A percentile compares a stretch with the other conserved stretches of the same genome.
Evolutionary conservation across 2,797 vertebrate genomes (phyloP).

Genomic region (Myiothlypis coronata): DNA sequence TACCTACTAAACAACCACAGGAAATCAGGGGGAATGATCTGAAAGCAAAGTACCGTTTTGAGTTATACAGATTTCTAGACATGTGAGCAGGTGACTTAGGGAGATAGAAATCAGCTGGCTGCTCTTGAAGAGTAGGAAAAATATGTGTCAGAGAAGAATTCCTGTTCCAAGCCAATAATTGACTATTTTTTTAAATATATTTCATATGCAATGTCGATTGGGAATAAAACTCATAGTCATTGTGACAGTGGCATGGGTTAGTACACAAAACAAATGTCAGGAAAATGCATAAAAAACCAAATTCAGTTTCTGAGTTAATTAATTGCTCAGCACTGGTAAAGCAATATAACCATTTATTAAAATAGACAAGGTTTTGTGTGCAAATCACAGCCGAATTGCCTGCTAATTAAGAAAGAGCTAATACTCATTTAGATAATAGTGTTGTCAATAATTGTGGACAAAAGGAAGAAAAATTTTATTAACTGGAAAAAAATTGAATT

Average conservation of each 20-base stretch:
- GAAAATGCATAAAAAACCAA: neutral
- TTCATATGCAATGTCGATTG: neutral
- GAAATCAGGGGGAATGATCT: neutral
- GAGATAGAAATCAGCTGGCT: neutral
- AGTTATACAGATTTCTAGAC: neutral
- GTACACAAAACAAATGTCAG: neutral
- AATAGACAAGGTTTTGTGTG: conserved; percentile 50
- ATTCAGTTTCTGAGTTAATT: conserved; percentile 11
- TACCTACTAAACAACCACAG: neutral
- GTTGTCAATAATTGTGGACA: conserved; percentile 50
- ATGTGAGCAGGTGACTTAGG: neutral
- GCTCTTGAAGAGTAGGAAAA: neutral
- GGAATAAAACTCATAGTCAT: neutral
- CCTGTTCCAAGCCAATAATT: neutral
- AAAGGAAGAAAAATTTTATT: conserved; percentile 53
- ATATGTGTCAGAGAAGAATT: neutral
- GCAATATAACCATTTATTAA: conserved; percentile 57
- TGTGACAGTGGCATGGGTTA: neutral
- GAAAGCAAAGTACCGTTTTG: neutral
- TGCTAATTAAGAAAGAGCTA: conserved; percentile 57
- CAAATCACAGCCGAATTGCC: conserved; percentile 52
- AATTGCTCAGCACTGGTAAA: conserved; percentile 15
- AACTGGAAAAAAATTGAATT: neutral
- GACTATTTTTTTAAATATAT: neutral
- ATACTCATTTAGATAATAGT: conserved; percentile 42